Evolutionary conservation across 2,888 invertebrate species (phyloP).

Genomic region (Cordilura impudica): DNA sequence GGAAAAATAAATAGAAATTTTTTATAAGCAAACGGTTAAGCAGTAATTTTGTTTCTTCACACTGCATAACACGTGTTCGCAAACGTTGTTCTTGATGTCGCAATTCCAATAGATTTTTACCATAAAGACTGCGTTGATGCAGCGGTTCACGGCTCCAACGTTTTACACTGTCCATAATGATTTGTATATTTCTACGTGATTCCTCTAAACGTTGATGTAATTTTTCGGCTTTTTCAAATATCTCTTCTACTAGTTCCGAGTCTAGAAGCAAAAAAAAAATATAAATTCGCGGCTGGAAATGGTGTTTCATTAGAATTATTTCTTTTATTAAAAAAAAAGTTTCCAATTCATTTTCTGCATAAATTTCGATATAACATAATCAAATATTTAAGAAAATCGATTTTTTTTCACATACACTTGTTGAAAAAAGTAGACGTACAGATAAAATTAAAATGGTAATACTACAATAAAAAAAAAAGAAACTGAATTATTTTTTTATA

Average conservation of each 20-base stretch:
- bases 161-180: conserved; percentile 80
- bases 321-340: no score
- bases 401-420: no score
- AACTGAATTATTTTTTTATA: no score
- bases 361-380: no score
- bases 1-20: conserved; percentile 74
- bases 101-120: conserved; percentile 72
- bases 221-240: conserved; percentile 68
- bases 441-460: no score
- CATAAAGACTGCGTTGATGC: conserved; percentile 83
- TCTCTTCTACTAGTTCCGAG: conserved; percentile 66
- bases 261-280: conserved; percentile 68
- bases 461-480: no score
- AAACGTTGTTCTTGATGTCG: conserved; percentile 72
- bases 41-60: conserved; percentile 71
- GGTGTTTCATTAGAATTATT: no score
- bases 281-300: no score
- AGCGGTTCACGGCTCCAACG: conserved; percentile 87
- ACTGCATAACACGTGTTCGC: conserved; percentile 69
- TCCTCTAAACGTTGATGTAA: conserved; percentile 69
- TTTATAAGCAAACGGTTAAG: conserved; percentile 72
- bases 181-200: conserved; percentile 82
- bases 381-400: not conserved
- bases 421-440: no score
- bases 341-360: no score